Evolutionary conservation across 2,888 invertebrate genomes (phyloP), one percentile per base, ranked within the genome.

Genomic region (Synergus itoensis): DNA sequence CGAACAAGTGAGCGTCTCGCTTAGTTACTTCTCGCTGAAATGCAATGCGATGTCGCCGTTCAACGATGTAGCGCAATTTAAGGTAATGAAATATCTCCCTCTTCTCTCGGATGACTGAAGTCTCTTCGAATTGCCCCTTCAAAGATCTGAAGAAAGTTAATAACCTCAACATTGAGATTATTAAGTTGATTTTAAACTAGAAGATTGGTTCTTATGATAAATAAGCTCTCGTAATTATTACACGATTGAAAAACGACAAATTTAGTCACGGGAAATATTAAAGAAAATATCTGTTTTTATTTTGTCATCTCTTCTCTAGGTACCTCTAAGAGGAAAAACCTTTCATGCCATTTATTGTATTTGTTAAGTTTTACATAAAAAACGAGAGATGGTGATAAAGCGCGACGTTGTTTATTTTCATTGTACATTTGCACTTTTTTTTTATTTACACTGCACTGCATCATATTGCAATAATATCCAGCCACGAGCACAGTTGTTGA

Each of bases 21-120:
- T 69, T 69, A 69, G 69, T 69, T 69, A 69, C 69, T 48, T 69
- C 69, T 45, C 28, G 48, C 48, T 48, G 48, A 69, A 48, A 69
- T 69, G 69, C 69, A 69, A 69, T 69, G 73, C 36, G 53, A 53
- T n/a, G 73, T 73, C 53, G 73, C 36, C 73, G 53, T 53, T 73
- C 73, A 73, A 73, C 73, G 73, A 73, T 36, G 40, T 18, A 48
- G 73, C n/a, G 53, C 73, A 73, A 73, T 73, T 40, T 73, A 73
- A 53, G 73, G 73, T 73, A 73, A 73, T 73, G 73, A 73, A 73
- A 73, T 53, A n/a, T 73, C 73, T 53, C n/a, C 73, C 36, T 53
- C 73, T 73, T 57, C 73, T 57, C 53, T 73, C 73, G 53, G 73
- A 53, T 73, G 73, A 73, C 53, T 73, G 53, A 53, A 73, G 73